Conservation (phyloP, 2,888 invertebrate genomes). For the Latrodectus hesperus region DNA sequence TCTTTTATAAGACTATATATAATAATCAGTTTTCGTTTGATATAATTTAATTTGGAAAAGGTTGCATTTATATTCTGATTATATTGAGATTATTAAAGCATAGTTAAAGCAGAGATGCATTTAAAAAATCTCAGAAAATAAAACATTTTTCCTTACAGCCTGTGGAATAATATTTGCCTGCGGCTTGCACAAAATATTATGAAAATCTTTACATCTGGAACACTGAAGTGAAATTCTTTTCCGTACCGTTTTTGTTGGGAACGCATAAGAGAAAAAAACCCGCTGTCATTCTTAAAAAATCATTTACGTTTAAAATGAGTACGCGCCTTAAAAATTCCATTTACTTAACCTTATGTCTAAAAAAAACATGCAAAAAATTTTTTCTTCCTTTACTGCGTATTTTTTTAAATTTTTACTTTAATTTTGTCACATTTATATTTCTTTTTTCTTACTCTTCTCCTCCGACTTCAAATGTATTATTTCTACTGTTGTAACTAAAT, state of each 20-base stretch:
- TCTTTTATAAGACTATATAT: no score
- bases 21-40: no score
- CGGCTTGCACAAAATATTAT: no score
- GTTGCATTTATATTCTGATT: no score
- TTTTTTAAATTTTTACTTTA: slow-evolving; percentile 26
- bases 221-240: neutral
- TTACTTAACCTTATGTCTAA: slow-evolving; percentile 62
- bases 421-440: slow-evolving; percentile 3
- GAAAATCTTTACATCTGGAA: no score
- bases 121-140: no score
- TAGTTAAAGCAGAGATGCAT: no score
- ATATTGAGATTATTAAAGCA: no score
- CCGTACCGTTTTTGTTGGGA: slow-evolving; percentile 11
- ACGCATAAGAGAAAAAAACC: slow-evolving; percentile 30
- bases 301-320: slow-evolving; percentile 46
- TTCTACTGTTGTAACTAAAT: neutral
- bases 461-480: slow-evolving; percentile 3
- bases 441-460: slow-evolving; percentile 1
- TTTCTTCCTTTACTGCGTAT: slow-evolving; percentile 9
- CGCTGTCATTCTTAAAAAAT: slow-evolving; percentile 51
- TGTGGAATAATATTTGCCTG: no score
- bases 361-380: neutral
- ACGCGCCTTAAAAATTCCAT: slow-evolving; percentile 60
- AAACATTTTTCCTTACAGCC: no score
- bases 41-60: no score